Base-by-base conservation (phyloP, 2,888 invertebrate species). In the Cryptocephalus moraei region DNA sequence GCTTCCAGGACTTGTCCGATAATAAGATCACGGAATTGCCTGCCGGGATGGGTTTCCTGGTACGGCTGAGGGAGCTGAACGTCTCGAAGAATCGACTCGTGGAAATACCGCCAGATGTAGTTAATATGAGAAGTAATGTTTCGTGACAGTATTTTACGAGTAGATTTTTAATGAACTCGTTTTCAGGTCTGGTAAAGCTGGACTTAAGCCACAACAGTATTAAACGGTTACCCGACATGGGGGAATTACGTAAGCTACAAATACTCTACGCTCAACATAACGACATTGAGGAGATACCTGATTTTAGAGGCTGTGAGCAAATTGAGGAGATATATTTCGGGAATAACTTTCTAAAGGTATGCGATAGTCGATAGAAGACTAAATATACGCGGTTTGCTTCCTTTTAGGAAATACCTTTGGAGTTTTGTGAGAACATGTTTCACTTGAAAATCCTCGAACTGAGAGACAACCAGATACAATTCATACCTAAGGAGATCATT, bases 271-370 rank as follows among this genome's bases (percentile, higher is more conserved):
- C 87, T 4, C 83, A 90, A 60, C 86, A 90, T 63, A 94, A 94
- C 70, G 82, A 88, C 61, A 80, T 94, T 56, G 73, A 75, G 54
- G 73, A 72, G 51, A 71, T 93, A 50, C 92, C 93, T 0, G 80
- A 83, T 61, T 82, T 91, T 52, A 80, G 78, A 57, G 85, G 86
- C 43, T 91, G 90, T 65, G 75, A 77, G 43, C 75, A 79, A 42
- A 70, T 94, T 10, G 85, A 83, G 70, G 89, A 91, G 71, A 71
- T 93, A 46, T 84, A 90, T 70, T 74, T 91, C 59, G 85, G 89
- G 45, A 87, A 90, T 67, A 93, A 93, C 73, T 80, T 73, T 56
- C 82, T 93, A 49, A 77, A 78, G 74, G 86, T 86, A n/a, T n/a
- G n/a, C n/a, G 45, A 36, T 44, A 11, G 11, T 22, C 22, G 3